These are phyloP conservation scores for Knipowitschia caucasica DNA, from an alignment of 2,797 vertebrate species.

Conservation along the genomic window DNA sequence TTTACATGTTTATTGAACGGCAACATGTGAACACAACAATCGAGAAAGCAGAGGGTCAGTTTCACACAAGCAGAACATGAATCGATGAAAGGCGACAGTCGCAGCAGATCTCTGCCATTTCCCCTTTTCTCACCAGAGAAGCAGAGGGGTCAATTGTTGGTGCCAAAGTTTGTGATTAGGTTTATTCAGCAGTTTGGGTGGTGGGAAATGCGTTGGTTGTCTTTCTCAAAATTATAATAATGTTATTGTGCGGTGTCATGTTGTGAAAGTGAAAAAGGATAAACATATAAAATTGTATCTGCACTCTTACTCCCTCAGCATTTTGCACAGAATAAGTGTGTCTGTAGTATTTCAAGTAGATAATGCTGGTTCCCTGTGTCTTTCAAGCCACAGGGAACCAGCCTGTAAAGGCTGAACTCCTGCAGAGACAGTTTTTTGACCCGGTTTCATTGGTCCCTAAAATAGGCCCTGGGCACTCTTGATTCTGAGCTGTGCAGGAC, in stretches of 20 bases:
- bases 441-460: slow-evolving; percentile 62
- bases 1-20: background rate
- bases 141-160: slow-evolving; percentile 8
- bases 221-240: slow-evolving; percentile 2
- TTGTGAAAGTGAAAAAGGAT: background rate
- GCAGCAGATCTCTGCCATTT: background rate
- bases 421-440: slow-evolving; percentile 54
- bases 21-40: background rate
- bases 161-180: slow-evolving; percentile 7
- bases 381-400: no score
- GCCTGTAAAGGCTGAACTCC: slow-evolving; percentile 50
- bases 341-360: slow-evolving; percentile 1
- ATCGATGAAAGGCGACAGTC: slow-evolving; percentile 24
- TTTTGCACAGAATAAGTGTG: background rate
- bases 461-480: slow-evolving; percentile 48
- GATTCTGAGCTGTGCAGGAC: slow-evolving; percentile 29
- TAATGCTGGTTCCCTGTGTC: slow-evolving; percentile 18
- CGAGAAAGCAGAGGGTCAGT: slow-evolving; percentile 25
- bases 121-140: background rate
- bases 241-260: background rate
- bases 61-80: slow-evolving; percentile 9
- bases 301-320: background rate
- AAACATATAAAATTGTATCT: no score
- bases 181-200: slow-evolving; percentile 12
- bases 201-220: background rate